Conservation (phyloP, 2,113 vertebrate genomes). For the Neolamprologus tretocephalus region DNA sequence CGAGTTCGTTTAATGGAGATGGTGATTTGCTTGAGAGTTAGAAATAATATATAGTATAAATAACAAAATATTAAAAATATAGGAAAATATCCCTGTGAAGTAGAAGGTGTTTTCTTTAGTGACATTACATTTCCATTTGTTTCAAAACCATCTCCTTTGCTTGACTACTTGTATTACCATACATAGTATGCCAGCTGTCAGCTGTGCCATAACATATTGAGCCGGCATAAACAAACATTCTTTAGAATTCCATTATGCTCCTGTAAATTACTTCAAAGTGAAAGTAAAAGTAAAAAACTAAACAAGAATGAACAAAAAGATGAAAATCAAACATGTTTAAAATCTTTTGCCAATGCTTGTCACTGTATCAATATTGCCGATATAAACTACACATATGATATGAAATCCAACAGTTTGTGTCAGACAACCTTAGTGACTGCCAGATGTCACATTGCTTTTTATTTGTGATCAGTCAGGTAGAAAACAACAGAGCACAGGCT, state of each 20-base stretch:
- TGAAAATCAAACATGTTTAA: not conserved
- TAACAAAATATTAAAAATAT: not conserved
- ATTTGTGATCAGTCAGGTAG: conserved; percentile 60
- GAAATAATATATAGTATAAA: not conserved
- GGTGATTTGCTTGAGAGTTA: not conserved
- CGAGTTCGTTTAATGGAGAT: accelerated
- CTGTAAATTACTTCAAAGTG: not conserved
- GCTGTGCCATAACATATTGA: not conserved
- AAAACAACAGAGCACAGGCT: conserved; percentile 47
- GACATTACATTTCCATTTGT: conserved; percentile 1
- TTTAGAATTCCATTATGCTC: not conserved
- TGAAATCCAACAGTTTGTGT: conserved; percentile 6
- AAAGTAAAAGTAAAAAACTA: not conserved
- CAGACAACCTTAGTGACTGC: conserved; percentile 26
- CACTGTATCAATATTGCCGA: not conserved
- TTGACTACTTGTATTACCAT: conserved; percentile 24
- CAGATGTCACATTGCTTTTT: conserved; percentile 56
- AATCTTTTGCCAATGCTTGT: not conserved
- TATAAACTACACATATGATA: not conserved
- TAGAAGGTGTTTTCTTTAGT: not conserved
- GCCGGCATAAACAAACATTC: not conserved
- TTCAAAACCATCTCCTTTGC: conserved; percentile 4
- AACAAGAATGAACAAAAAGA: not conserved
- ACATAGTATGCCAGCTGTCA: conserved; percentile 36
- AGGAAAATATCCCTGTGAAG: not conserved